Evolutionary conservation across 2,113 vertebrate genomes (phyloP).

Genomic region (Boleophthalmus pectinirostris): DNA sequence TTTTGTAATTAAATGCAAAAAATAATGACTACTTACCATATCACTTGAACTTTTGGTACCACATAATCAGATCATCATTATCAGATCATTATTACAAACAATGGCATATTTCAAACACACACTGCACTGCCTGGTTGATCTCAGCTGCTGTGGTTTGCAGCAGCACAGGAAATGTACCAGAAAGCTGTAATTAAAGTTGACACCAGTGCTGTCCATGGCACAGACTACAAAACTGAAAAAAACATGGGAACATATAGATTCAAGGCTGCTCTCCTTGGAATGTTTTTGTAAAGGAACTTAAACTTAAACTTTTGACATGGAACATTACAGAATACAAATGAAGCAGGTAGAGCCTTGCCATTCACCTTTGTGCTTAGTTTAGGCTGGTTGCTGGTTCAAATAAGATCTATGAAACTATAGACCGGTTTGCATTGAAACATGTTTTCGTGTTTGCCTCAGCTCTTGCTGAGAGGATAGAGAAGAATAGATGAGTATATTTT

Average conservation of each 20-base stretch:
- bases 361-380: too few species aligned
- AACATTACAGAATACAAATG: too few species aligned
- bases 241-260: not conserved
- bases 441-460: too few species aligned
- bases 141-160: slow-evolving; percentile 7
- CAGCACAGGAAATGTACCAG: slow-evolving; percentile 5
- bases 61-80: not conserved
- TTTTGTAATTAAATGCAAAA: not conserved
- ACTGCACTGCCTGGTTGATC: not conserved
- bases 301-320: not conserved
- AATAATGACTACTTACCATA: not conserved
- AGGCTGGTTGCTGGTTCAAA: too few species aligned
- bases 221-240: not conserved
- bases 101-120: not conserved
- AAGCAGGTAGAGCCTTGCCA: too few species aligned
- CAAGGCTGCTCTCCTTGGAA: not conserved
- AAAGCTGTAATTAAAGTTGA: slow-evolving; percentile 5
- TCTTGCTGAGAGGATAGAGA: too few species aligned
- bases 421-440: too few species aligned
- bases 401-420: too few species aligned
- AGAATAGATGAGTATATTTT: too few species aligned
- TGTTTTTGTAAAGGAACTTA: not conserved
- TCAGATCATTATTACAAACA: not conserved
- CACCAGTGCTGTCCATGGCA: not conserved
- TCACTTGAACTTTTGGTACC: not conserved